Conservation (phyloP, 2,797 vertebrate genomes). For the Sebastes nivosus region DNA sequence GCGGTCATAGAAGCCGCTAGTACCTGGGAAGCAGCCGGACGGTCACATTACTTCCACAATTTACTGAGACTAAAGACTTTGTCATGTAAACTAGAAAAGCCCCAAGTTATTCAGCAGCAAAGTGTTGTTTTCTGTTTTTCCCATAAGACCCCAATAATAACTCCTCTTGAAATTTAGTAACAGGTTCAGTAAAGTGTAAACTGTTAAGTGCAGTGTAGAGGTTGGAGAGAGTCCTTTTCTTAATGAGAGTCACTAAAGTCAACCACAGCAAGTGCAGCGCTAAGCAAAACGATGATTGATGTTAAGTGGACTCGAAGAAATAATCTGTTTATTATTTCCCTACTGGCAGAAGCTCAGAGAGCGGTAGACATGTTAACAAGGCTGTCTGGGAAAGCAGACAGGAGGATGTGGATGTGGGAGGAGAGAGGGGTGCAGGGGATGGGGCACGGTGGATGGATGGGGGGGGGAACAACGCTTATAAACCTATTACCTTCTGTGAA, state of each 20-base stretch:
- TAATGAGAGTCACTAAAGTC: conserved; percentile 45
- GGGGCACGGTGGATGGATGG: background rate
- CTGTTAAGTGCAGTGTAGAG: background rate
- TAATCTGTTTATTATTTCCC: conserved; percentile 70
- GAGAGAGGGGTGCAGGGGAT: background rate
- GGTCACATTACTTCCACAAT: conserved; percentile 9
- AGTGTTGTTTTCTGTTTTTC: conserved; percentile 44
- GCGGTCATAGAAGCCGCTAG: background rate
- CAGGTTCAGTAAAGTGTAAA: conserved; percentile 30
- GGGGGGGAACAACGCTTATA: background rate
- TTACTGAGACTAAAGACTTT: conserved; percentile 48
- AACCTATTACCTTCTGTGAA: background rate
- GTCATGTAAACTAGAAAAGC: conserved; percentile 64
- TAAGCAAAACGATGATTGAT: conserved; percentile 35
- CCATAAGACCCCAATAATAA: conserved; percentile 3
- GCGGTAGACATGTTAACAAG: conserved; percentile 68
- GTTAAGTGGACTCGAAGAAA: conserved; percentile 51
- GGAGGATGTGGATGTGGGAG: conserved; percentile 42
- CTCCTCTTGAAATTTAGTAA: conserved; percentile 27
- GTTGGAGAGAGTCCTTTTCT: conserved; percentile 20
- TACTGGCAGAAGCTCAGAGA: conserved; percentile 57
- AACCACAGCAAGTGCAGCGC: background rate
- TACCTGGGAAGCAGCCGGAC: background rate
- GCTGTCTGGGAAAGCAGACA: conserved; percentile 65
- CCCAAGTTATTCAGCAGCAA: conserved; percentile 56